phyloP scores from a whole-genome alignment of 2,888 invertebrate species.

The Tyria jacobaeae region DNA sequence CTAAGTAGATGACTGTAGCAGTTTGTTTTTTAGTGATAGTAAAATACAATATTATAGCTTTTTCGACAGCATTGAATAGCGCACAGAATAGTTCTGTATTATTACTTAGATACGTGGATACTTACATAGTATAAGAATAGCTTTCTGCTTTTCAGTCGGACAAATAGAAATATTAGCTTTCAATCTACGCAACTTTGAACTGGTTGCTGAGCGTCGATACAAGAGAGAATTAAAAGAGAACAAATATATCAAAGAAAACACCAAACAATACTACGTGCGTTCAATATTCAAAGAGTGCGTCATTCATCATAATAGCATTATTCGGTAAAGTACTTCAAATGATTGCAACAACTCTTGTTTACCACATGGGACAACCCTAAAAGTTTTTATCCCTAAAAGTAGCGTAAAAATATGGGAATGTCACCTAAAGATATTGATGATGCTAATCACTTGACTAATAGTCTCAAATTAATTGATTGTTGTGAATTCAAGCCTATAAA shows the following conservation, averaged over 20 bases:
- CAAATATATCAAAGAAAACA: slow-evolving; percentile 41
- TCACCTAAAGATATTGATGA: no score
- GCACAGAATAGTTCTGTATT: not conserved
- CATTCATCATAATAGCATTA: slow-evolving; percentile 77
- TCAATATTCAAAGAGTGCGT: slow-evolving; percentile 74
- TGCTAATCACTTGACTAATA: no score
- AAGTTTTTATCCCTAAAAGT: no score
- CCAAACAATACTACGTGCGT: slow-evolving; percentile 56
- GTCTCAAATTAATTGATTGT: no score
- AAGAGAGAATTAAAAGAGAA: slow-evolving; percentile 51
- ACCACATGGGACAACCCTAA: not conserved
- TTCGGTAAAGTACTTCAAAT: slow-evolving; percentile 61
- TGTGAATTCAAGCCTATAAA: no score
- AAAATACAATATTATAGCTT: not conserved
- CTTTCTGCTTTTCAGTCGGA: slow-evolving; percentile 70
- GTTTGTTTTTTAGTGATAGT: not conserved
- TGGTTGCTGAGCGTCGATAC: slow-evolving; percentile 65
- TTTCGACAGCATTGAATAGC: no score
- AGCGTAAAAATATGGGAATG: no score
- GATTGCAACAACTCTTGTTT: not conserved
- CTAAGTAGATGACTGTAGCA: not conserved
- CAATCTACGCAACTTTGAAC: slow-evolving; percentile 76
- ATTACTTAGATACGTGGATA: not conserved
- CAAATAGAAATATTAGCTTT: slow-evolving; percentile 81
- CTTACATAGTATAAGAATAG: not conserved